Base-by-base conservation (phyloP, 2,113 vertebrate species). In the Recurvirostra avosetta region DNA sequence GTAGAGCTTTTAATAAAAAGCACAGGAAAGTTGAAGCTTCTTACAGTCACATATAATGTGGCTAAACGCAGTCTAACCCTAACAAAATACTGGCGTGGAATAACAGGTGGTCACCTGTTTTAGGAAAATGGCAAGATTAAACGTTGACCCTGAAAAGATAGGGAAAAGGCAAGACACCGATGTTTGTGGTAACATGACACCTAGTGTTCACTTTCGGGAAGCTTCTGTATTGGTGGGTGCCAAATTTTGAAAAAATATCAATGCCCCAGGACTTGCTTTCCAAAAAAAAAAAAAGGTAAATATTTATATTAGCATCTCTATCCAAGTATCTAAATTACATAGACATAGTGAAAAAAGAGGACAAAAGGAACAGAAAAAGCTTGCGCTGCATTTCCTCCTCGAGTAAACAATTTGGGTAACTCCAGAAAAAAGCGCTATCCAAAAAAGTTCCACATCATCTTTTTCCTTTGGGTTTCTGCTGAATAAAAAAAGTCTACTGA, bases 161-260 rank as follows among this genome's bases (percentile, higher is more conserved):
- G 30, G 45, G n/a, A 59, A 68, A 52, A 50, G 30, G 43, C 2
- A 45, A 52, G 38, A 72, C 34, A 45, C 5, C 0, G 55, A 80
- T 41, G 61, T 63, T 89, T 89, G 89, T 84, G 94, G 80, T 36
- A 93, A 96, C 56, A 74, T 59, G 95, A 96, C 97, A 97, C 65
- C 97, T 94, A 97, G 97, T 52, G 97, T 94, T 88, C 72, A 50
- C 45, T n/a, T 77, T 56, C 22, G 78, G 93, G 61, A 94, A 92
- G 34, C 40, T 63, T 86, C 79, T 43, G 21, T 32, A 29, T 9
- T 61, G 36, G 23, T 17, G 11, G 16, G 16, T 49, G 43, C 20
- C 85, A 78, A 84, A 78, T 36, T 36, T 19, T 76, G 45, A 55
- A 72, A 38, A 91, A 82, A 22, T 8, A 62, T 19, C 65, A 62